Percentiles rank a stretch among this genome's conserved stretches.
Evolutionary conservation across 2,888 invertebrate species (phyloP).

Genomic region (Acrobasis consociella): DNA sequence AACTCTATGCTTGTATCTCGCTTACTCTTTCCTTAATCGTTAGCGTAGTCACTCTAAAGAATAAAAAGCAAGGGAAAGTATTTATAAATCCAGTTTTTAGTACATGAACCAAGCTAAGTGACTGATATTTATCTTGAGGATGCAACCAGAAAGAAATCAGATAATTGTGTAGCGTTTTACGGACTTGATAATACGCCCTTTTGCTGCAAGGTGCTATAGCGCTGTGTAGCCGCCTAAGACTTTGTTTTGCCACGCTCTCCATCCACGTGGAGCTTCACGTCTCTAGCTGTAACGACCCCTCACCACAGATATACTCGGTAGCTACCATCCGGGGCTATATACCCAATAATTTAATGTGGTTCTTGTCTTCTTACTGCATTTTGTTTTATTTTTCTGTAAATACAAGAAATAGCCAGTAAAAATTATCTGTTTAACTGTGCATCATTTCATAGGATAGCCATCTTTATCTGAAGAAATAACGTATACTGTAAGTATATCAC

Average conservation of each 20-base stretch:
- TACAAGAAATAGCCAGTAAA: conserved; percentile 84
- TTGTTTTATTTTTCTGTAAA: conserved; percentile 73
- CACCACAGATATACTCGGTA: conserved; percentile 30
- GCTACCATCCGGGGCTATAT: conserved; percentile 36
- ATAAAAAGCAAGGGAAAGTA: no score
- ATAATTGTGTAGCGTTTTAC: background rate
- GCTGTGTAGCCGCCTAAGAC: conserved; percentile 37
- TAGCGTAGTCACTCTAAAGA: no score
- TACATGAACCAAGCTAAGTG: no score
- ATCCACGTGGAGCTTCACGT: conserved; percentile 37
- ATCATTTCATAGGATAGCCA: conserved; percentile 89
- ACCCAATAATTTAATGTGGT: conserved; percentile 42
- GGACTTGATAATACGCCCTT: background rate
- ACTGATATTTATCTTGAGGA: no score
- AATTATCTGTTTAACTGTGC: conserved; percentile 90
- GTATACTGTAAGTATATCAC: conserved; percentile 83
- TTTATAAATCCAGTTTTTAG: no score
- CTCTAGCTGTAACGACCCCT: conserved; percentile 37
- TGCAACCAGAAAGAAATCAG: background rate
- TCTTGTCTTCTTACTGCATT: conserved; percentile 57
- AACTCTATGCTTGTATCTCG: no score
- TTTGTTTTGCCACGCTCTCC: conserved; percentile 37
- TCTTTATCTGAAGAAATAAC: conserved; percentile 84
- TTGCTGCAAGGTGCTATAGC: conserved; percentile 4
- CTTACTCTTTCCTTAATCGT: no score